Evolutionary conservation across 2,113 vertebrate species (phyloP).

Genomic region (Datnioides undecimradiatus): DNA sequence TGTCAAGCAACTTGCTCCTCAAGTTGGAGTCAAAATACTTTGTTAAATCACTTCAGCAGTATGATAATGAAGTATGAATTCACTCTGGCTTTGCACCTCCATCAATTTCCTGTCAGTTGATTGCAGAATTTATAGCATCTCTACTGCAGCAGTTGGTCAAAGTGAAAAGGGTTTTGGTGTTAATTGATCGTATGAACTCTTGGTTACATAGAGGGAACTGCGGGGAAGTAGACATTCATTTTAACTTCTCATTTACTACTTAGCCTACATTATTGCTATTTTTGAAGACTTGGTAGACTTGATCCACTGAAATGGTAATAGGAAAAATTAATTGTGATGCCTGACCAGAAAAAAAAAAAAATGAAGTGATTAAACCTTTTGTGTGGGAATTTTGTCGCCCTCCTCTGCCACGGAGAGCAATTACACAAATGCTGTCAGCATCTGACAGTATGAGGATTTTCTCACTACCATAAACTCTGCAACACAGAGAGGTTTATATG

Average conservation of each 20-base stretch:
- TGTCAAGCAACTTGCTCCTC: background rate
- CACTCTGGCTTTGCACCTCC: background rate
- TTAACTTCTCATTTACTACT: slow-evolving; percentile 2
- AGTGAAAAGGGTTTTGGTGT: slow-evolving; percentile 20
- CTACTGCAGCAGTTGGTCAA: background rate
- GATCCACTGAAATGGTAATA: background rate
- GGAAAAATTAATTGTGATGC: slow-evolving; percentile 25
- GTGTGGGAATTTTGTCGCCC: too few species aligned
- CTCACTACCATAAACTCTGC: too few species aligned
- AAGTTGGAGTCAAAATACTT: slow-evolving; percentile 2
- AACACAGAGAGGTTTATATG: too few species aligned
- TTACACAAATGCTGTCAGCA: too few species aligned
- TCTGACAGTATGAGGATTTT: too few species aligned
- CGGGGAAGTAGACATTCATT: slow-evolving; percentile 10
- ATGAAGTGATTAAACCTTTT: slow-evolving; percentile 23
- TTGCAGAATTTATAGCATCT: background rate
- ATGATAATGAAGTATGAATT: slow-evolving; percentile 11
- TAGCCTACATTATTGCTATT: slow-evolving; percentile 4
- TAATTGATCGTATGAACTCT: slow-evolving; percentile 23
- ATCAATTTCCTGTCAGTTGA: background rate
- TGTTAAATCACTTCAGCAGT: background rate
- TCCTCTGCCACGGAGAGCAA: too few species aligned
- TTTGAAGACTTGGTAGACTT: background rate
- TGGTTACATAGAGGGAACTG: background rate
- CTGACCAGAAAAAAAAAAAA: slow-evolving; percentile 14